Conservation (phyloP, 2,113 vertebrate species). For the Oenanthe melanoleuca region DNA sequence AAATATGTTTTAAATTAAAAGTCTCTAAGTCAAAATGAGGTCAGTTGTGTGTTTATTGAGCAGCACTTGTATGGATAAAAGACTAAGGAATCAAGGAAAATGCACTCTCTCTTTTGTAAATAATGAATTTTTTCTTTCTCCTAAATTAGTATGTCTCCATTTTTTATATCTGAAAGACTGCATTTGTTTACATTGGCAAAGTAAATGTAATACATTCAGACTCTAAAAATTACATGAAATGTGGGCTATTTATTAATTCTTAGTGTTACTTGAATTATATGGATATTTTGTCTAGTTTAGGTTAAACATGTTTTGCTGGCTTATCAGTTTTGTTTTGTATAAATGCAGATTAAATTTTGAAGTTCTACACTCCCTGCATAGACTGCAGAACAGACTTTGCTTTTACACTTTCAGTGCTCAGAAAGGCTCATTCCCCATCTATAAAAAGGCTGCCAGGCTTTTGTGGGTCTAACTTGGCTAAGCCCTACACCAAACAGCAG, state of each 20-base stretch:
- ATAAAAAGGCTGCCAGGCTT: neutral
- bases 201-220: neutral
- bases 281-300: neutral
- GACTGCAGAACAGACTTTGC: neutral
- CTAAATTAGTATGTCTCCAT: neutral
- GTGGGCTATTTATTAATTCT: neutral
- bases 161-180: neutral
- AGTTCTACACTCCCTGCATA: neutral
- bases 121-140: neutral
- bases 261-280: neutral
- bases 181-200: neutral
- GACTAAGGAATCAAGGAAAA: conserved; percentile 6
- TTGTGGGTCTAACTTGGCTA: neutral
- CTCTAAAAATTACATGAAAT: neutral
- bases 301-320: neutral
- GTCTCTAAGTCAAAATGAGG: neutral
- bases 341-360: neutral
- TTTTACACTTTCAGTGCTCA: neutral
- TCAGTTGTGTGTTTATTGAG: neutral
- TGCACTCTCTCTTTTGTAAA: neutral
- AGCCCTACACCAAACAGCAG: neutral
- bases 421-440: neutral
- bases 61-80: neutral
- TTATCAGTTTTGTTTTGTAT: neutral
- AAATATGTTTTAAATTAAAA: neutral